These are phyloP conservation scores for Antheraea pernyi DNA, from an alignment of 1,140 invertebrate species.

Conservation along the genomic window DNA sequence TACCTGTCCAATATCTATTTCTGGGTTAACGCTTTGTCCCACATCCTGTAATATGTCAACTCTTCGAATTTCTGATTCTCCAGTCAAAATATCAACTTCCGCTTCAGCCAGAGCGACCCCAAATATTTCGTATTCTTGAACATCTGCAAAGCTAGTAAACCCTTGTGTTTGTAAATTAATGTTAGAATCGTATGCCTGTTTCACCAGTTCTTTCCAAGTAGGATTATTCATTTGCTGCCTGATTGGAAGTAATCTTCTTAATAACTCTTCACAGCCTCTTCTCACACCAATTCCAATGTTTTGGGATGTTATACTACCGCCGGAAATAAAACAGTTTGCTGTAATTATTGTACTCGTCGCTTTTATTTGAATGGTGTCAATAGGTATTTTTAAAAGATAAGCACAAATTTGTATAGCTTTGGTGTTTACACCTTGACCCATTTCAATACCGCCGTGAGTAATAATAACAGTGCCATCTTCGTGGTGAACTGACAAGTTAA, in stretches of 20 bases:
- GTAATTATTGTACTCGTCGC: slow-evolving; percentile 80
- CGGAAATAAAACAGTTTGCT: slow-evolving; percentile 81
- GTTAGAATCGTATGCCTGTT: slow-evolving; percentile 71
- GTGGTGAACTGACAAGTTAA: slow-evolving; percentile 84
- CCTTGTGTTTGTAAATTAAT: slow-evolving; percentile 80
- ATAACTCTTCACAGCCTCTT: slow-evolving; percentile 53
- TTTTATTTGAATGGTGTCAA: slow-evolving; percentile 83
- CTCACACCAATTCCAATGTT: slow-evolving; percentile 26
- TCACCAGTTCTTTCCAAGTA: slow-evolving; percentile 81
- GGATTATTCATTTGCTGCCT: slow-evolving; percentile 75
- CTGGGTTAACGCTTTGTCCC: slow-evolving; percentile 87
- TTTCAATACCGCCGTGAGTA: slow-evolving; percentile 88
- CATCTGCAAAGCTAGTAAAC: slow-evolving; percentile 73
- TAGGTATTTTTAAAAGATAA: slow-evolving; percentile 83
- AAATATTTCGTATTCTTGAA: slow-evolving; percentile 81
- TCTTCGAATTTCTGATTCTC: slow-evolving; percentile 82
- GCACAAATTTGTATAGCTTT: slow-evolving; percentile 87
- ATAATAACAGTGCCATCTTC: slow-evolving; percentile 87
- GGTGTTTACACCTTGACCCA: slow-evolving; percentile 90
- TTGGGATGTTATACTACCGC: slow-evolving; percentile 75
- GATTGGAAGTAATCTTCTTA: slow-evolving; percentile 81
- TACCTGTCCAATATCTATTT: slow-evolving; percentile 90
- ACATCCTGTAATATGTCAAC: slow-evolving; percentile 88
- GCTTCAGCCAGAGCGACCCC: slow-evolving; percentile 83
- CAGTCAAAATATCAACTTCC: slow-evolving; percentile 89